phyloP scores from a whole-genome alignment of 2,113 vertebrate species.

The Sterna hirundo region DNA sequence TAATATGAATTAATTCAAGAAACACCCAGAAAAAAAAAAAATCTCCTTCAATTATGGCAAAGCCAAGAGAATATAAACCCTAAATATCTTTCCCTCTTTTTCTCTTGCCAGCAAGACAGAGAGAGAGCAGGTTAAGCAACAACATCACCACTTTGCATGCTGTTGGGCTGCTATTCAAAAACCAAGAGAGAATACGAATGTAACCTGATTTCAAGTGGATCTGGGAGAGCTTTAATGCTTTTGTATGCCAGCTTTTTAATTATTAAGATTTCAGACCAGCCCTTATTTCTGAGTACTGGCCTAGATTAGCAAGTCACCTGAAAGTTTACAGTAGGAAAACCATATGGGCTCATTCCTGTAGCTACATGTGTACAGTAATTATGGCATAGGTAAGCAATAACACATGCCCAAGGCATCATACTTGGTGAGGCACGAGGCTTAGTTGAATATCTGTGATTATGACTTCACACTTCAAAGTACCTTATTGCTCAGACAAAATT shows the following conservation, averaged over 20 bases:
- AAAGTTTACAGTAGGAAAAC: slow-evolving; percentile 58
- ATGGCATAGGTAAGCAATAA: slow-evolving; percentile 37
- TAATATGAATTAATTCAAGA: background rate
- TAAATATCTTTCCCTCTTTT: background rate
- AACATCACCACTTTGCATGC: background rate
- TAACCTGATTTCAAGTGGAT: background rate
- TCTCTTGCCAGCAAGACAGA: background rate
- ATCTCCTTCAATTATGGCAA: background rate
- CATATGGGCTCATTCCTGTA: slow-evolving; percentile 52
- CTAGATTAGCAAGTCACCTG: slow-evolving; percentile 30
- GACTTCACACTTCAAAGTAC: slow-evolving; percentile 56
- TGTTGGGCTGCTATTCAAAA: background rate
- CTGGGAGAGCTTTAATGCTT: background rate
- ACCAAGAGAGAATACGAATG: background rate
- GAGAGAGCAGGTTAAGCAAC: background rate
- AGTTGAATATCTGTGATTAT: slow-evolving; percentile 16
- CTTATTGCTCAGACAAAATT: slow-evolving; percentile 65
- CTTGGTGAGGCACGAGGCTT: slow-evolving; percentile 63
- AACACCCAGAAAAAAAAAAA: accelerated
- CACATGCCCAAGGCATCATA: slow-evolving; percentile 53
- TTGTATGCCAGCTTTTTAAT: background rate
- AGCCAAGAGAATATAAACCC: background rate
- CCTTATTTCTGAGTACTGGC: background rate
- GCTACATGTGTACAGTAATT: slow-evolving; percentile 54
- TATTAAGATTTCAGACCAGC: background rate